Evolutionary conservation across 2,888 invertebrate genomes (phyloP), one percentile per base, ranked within the genome.

Genomic region (Andrena bicolor): DNA sequence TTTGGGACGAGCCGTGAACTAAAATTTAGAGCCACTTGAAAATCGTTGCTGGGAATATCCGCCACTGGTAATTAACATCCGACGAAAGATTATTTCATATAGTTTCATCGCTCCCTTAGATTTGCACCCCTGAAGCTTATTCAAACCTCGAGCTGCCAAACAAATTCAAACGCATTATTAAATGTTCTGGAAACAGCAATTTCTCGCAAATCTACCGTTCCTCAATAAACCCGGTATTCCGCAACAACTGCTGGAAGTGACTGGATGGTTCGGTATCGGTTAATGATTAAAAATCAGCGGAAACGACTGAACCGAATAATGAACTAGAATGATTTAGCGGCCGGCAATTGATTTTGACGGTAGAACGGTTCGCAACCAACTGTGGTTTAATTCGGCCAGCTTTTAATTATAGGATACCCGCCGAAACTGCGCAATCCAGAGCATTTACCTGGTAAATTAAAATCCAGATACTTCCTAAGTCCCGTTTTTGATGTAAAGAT

Each of bases 251-350:
- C 41, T 41, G 16, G 5, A 41, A 41, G 16, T 41, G 16, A 28
- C 20, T 13, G 32, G 23, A 64, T 64, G 64, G 77, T 35, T 60
- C 28, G 56, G 41, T n/a, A 30, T 53, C 28, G 49, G 49, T 61
- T 83, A 83, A 73, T 70, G 76, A 76, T 81, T 76, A 76, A 76
- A 81, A 81, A 76, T 83, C 81, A 83, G 81, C 53, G 76, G 64
- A 65, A 71, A 61, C 71, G 68, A 75, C 51, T 51, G 81, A 49
- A 69, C 64, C 81, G 73, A 65, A 65, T 81, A 76, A 83, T 73
- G 76, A 83, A 81, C 76, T 60, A 65, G 75, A 83, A 81, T 81
- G 82, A 72, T 76, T 80, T 73, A 65, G 23, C 56, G 35, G 16
- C 6, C 28, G 28, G 30, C 69, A 53, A 65, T 73, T 81, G 81